Evolutionary conservation across 2,113 vertebrate species (phyloP).

Genomic region (Promerops cafer): DNA sequence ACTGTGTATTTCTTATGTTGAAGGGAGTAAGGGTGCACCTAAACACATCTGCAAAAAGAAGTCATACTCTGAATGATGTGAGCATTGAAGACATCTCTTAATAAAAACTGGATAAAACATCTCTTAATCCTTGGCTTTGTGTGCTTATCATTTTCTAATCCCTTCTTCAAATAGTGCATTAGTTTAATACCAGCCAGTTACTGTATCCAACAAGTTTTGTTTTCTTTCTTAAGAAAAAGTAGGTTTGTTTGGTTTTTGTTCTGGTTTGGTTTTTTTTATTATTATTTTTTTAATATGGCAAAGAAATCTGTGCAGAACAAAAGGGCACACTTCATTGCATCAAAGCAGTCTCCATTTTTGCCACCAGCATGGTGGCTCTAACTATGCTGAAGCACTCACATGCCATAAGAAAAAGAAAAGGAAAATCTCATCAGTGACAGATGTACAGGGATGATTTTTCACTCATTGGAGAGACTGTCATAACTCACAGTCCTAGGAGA

Average conservation of each 20-base stretch:
- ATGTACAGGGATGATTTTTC: conserved; percentile 52
- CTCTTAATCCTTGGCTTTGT: background rate
- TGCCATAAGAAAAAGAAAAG: background rate
- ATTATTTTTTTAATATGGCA: background rate
- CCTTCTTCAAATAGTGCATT: background rate
- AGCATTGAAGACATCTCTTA: background rate
- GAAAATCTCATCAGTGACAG: conserved; percentile 22
- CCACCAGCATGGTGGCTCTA: background rate
- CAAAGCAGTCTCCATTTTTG: background rate
- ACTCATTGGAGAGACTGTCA: conserved; percentile 53
- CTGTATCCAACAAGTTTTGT: background rate
- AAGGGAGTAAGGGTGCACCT: background rate
- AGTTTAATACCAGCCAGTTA: background rate
- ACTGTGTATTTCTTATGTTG: background rate
- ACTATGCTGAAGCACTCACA: background rate
- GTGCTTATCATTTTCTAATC: background rate
- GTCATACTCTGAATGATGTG: background rate
- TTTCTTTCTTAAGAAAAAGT: background rate
- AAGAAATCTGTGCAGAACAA: background rate
- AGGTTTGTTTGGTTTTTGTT: background rate
- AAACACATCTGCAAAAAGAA: background rate
- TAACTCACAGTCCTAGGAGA: conserved; percentile 61
- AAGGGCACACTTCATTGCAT: background rate
- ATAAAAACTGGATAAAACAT: too few species aligned
- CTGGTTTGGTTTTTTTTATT: background rate